Base-by-base conservation (phyloP, 2,888 invertebrate species). In the Camponotus fellah region DNA sequence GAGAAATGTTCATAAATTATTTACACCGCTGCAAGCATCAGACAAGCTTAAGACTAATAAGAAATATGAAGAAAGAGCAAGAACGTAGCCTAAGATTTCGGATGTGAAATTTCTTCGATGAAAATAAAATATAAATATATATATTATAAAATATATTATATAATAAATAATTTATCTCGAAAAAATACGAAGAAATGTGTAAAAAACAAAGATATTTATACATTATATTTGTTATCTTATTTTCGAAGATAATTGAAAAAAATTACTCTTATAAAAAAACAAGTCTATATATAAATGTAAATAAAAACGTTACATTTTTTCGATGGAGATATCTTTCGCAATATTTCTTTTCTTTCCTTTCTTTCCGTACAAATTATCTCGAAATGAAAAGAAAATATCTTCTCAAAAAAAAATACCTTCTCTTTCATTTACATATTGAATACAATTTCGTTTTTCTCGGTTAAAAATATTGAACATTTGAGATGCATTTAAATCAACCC, bases 31-130 rank as follows among this genome's bases (percentile, higher is more conserved):
- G 21, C 21, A 62, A 75, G 43, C n/a, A 62, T 64, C 2, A 32
- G n/a, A 43, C 10, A 40, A 56, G 5, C 21, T 66, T 53, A 8
- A 6, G 49, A 65, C 14, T 3, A 49, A 37, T 3, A 71, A 3
- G 4, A 71, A 56, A 58, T 56, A 53, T 21, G 12, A 34, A 65
- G 10, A 75, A 43, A 37, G 8, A 32, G n/a, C 62, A 74, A 62
- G n/a, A 62, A 9, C 32, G 4, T 46, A 60, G 26, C 3, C 3
- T 71, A 37, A 17, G 1, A 37, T 71, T n/a, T 37, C 34, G 37
- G 37, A 14, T 10, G n/a, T 32, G 43, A 60, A 40, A 60, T 46
- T 21, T 40, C 6, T 5, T 56, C 3, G 14, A 14, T 26, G 14
- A 46, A 40, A 40, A 58, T 37, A 72, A 40, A 58, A 58, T 26